Base-by-base conservation (phyloP, 2,113 vertebrate genomes). In the Neogobius melanostomus region DNA sequence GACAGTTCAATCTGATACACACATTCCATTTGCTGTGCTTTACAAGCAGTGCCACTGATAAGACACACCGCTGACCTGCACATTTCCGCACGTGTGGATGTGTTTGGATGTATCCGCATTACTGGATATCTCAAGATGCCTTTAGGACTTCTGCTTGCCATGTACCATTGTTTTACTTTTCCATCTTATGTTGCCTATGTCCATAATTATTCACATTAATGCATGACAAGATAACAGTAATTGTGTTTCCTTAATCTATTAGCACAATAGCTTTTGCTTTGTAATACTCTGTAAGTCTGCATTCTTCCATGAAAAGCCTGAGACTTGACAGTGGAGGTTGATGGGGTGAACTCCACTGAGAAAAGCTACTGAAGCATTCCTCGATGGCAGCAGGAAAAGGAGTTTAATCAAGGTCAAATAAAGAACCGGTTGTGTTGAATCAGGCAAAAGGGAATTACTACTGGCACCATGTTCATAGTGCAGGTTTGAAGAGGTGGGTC, bases 1-100 rank as follows among this genome's bases (percentile, higher is more conserved):
- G 90, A 89, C 87, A 87, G 67, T 76, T 82, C 77, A 85, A 88
- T 91, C 87, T 90, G 88, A 92, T 89, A 83, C 73, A 81, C 73
- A 81, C 74, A 89, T 89, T 91, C 84, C 81, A 88, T 86, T 87
- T 85, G 76, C 80, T 64, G 60, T 11, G 65, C 68, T 81, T 87
- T 82, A 86, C 88, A 84, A 74, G 79, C 75, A 80, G 45, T 79
- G 79, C 73, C 64, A 46, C 70, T 67, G 77, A 88, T 86, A 79
- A 64, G 43, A 81, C 79, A 69, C 79, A 69, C 50, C 69, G 62
- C 80, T 81, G 72, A 72, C 77, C 66, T 50, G 64, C 66, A 46
- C 71, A 52, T 75, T 76, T 80, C 43, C 43, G 3, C 71, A n/a
- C n/a, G 54, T 45, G 47, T 53, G 21, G 68, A 69, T 64, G 49